Conservation (phyloP, 2,888 invertebrate species). For the Drosophila demipolita region DNA sequence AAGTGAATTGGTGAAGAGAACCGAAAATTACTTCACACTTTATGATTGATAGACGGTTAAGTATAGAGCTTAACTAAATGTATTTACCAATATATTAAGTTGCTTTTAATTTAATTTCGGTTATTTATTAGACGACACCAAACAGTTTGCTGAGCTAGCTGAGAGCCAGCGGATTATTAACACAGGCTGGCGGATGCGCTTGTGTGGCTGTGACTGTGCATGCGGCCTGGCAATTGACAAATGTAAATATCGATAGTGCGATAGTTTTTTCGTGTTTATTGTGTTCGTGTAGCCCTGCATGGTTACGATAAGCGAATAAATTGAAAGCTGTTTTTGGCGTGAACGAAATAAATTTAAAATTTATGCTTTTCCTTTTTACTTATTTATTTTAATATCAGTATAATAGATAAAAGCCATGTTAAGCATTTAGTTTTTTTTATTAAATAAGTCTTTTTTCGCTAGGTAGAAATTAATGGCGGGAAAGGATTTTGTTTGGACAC, state of each 20-base stretch:
- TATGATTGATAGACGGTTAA: background rate
- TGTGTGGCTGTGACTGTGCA: slow-evolving; percentile 3
- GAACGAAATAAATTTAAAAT: background rate
- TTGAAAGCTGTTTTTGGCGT: background rate
- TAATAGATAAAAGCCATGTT: background rate
- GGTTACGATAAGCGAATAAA: background rate
- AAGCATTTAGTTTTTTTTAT: slow-evolving; percentile 7
- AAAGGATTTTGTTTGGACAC: slow-evolving; percentile 99
- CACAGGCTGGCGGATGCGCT: slow-evolving; percentile 27
- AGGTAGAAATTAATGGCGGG: slow-evolving; percentile 90
- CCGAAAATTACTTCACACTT: background rate
- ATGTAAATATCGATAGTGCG: slow-evolving; percentile 36
- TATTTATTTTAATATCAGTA: background rate
- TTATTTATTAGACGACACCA: slow-evolving; percentile 57
- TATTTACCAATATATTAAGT: background rate
- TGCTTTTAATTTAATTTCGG: slow-evolving; percentile 15
- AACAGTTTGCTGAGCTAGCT: slow-evolving; percentile 48
- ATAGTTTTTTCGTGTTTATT: background rate
- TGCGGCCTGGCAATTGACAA: slow-evolving; percentile 28
- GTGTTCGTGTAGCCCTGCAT: slow-evolving; percentile 29
- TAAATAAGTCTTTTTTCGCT: slow-evolving; percentile 3
- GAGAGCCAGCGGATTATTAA: slow-evolving; percentile 20
- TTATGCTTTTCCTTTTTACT: background rate
- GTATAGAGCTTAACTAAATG: background rate
- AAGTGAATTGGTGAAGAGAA: background rate